phyloP scores from a whole-genome alignment of 2,888 invertebrate genomes.

The Drosophila ezoana region DNA sequence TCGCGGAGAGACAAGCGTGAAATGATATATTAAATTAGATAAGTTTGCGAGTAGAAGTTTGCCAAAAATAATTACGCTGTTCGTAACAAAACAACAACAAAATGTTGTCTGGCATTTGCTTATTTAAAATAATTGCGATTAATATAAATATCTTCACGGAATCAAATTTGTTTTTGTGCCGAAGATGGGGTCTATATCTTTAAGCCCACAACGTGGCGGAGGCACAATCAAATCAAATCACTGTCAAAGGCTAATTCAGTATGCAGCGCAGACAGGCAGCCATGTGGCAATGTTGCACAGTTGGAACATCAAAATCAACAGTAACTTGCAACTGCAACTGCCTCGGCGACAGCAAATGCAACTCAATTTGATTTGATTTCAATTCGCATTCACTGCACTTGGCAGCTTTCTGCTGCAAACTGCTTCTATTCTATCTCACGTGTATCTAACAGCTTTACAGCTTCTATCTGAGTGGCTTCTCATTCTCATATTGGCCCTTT shows the following conservation, averaged over 20 bases:
- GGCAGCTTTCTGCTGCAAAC: neutral
- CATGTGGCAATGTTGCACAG: constrained; percentile 24
- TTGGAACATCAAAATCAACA: constrained; percentile 12
- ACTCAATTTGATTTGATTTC: constrained; percentile 45
- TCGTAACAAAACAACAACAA: neutral
- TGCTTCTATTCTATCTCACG: constrained; percentile 6
- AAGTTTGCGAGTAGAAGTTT: constrained; percentile 13
- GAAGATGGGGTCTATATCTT: neutral
- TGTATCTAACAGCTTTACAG: constrained; percentile 22
- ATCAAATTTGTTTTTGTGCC: no score
- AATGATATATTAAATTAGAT: constrained; percentile 44
- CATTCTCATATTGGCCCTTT: constrained; percentile 17
- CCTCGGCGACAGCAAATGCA: constrained; percentile 16
- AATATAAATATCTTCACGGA: neutral
- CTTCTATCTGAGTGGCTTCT: constrained; percentile 11
- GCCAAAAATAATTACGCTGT: constrained; percentile 17
- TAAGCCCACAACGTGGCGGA: neutral
- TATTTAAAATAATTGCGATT: constrained; percentile 8
- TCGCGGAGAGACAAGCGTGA: constrained; percentile 15
- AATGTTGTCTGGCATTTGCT: constrained; percentile 1
- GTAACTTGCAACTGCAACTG: constrained; percentile 22
- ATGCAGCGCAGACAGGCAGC: constrained; percentile 32
- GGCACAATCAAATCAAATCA: constrained; percentile 50
- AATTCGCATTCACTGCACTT: constrained; percentile 25
- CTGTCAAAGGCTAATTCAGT: constrained; percentile 48